Evolutionary conservation across 2,113 vertebrate species (phyloP).

Genomic region (Erythrocercus mccallii): DNA sequence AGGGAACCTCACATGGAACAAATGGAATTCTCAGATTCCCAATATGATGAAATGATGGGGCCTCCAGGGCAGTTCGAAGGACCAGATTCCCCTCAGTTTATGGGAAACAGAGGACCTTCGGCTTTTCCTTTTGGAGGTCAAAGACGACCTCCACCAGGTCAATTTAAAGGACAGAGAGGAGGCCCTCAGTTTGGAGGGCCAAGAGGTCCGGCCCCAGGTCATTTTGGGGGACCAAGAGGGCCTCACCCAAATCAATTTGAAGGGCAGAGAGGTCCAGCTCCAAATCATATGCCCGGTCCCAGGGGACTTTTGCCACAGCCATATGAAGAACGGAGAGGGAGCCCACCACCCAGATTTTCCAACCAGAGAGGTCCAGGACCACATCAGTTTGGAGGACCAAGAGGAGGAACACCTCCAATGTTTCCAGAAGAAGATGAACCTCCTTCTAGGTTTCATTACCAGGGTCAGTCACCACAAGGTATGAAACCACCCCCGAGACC

Average conservation of each 20-base stretch:
- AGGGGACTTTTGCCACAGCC: conserved; percentile 65
- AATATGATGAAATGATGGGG: conserved; percentile 78
- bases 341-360: conserved; percentile 66
- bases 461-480: conserved; percentile 62
- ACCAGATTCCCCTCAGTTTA: conserved; percentile 71
- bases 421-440: conserved; percentile 69
- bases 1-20: conserved; percentile 73
- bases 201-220: conserved; percentile 71
- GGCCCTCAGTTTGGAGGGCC: conserved; percentile 82
- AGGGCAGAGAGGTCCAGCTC: conserved; percentile 64
- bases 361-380: conserved; percentile 69
- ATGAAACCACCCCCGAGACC: conserved; percentile 76
- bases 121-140: conserved; percentile 69
- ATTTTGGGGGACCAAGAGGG: conserved; percentile 84
- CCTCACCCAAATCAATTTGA: conserved; percentile 70
- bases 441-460: conserved; percentile 77
- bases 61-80: conserved; percentile 69
- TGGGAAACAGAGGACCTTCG: conserved; percentile 69
- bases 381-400: conserved; percentile 65
- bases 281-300: conserved; percentile 70
- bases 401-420: conserved; percentile 44
- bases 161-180: conserved; percentile 72
- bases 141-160: conserved; percentile 67
- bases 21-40: conserved; percentile 73
- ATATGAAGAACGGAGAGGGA: conserved; percentile 80